Conservation (phyloP, 2,888 invertebrate genomes). For the Hirtodrosophila duncani region DNA sequence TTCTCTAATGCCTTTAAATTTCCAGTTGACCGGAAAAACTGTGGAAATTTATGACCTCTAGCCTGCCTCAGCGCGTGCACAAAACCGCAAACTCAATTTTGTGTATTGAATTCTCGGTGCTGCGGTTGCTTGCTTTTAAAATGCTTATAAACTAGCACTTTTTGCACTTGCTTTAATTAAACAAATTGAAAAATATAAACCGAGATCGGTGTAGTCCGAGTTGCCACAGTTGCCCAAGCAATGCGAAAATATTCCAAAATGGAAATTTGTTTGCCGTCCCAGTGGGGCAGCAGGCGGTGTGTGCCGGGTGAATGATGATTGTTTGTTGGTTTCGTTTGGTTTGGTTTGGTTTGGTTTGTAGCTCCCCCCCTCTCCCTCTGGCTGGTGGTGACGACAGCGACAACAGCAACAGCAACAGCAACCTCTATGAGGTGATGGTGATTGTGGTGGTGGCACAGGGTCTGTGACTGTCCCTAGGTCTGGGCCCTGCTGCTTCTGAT, state of each 20-base stretch:
- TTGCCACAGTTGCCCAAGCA: too few species aligned
- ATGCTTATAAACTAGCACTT: conserved; percentile 33
- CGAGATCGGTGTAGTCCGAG: conserved; percentile 45
- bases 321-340: too few species aligned
- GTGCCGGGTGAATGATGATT: too few species aligned
- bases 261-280: too few species aligned
- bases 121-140: conserved; percentile 42
- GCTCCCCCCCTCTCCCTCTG: neutral
- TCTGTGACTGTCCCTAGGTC: too few species aligned
- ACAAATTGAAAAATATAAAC: conserved; percentile 71
- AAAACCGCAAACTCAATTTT: conserved; percentile 42
- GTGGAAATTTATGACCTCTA: conserved; percentile 42
- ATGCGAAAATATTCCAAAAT: too few species aligned
- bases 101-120: conserved; percentile 64
- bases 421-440: conserved; percentile 8
- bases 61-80: neutral
- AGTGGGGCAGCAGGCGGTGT: too few species aligned
- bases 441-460: neutral
- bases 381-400: too few species aligned
- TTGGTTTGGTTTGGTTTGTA: too few species aligned
- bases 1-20: conserved; percentile 55
- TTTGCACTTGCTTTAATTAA: conserved; percentile 68
- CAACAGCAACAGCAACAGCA: too few species aligned
- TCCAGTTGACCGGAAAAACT: conserved; percentile 38
- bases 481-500: too few species aligned